Conservation (phyloP, 1,140 invertebrate species). For the Andrena cerasifolii region DNA sequence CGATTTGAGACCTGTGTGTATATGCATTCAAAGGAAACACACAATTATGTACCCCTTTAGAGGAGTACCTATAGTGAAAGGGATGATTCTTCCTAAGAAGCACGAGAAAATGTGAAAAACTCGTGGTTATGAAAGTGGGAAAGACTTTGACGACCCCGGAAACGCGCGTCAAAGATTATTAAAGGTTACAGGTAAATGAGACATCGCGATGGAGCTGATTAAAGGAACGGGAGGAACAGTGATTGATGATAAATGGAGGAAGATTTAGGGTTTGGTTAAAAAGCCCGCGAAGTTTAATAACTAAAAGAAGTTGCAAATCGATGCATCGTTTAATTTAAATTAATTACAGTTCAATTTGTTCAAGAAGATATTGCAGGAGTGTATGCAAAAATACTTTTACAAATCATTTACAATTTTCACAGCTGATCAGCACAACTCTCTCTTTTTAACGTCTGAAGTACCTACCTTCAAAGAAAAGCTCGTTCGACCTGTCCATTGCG, state of each 20-base stretch:
- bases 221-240: not conserved
- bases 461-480: no score
- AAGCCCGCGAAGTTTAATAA: not conserved
- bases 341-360: no score
- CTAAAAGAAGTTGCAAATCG: not conserved
- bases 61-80: no score
- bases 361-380: no score
- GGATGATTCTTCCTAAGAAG: no score
- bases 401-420: no score
- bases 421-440: no score
- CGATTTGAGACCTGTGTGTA: not conserved
- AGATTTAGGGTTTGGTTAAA: not conserved
- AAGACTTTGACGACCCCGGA: not conserved
- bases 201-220: not conserved
- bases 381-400: no score
- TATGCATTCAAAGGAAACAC: not conserved
- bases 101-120: not conserved
- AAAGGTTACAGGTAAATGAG: not conserved
- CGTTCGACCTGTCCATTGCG: no score
- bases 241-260: constrained; percentile 8
- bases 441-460: no score
- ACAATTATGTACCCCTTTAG: not conserved
- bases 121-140: not conserved
- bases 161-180: constrained; percentile 7
- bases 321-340: no score